phyloP scores from a whole-genome alignment of 2,113 vertebrate species.

The Chaenogobius annularis region DNA sequence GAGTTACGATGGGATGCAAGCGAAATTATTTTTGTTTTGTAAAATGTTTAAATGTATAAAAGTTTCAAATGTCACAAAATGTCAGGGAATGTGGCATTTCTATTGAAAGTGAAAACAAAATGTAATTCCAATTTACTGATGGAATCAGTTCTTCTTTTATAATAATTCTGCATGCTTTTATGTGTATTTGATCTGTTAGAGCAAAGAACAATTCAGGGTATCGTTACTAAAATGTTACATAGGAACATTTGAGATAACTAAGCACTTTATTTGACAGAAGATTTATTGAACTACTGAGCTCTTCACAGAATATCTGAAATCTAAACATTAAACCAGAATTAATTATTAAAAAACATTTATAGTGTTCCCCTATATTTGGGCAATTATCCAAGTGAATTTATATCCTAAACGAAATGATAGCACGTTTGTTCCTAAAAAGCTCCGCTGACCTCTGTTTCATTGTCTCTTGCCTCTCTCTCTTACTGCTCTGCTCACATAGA shows the following conservation, averaged over 20 bases:
- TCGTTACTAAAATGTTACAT: too few relatives aligned
- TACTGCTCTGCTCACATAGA: conserved; percentile 29
- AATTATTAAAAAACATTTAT: not conserved
- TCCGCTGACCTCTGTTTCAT: conserved; percentile 36
- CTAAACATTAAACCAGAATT: not conserved
- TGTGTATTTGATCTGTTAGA: not conserved
- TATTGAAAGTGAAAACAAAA: too few relatives aligned
- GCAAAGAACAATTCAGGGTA: not conserved
- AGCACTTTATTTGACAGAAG: not conserved
- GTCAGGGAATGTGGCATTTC: too few relatives aligned
- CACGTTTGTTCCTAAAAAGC: conserved; percentile 60
- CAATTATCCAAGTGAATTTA: not conserved
- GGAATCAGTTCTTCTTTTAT: not conserved
- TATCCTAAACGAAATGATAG: conserved; percentile 20
- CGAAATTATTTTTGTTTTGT: too few relatives aligned
- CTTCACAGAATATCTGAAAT: too few relatives aligned
- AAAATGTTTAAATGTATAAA: too few relatives aligned
- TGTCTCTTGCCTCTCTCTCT: conserved; percentile 32
- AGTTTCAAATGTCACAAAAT: too few relatives aligned
- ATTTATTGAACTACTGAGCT: not conserved
- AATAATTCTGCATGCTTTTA: not conserved
- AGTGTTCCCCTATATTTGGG: not conserved
- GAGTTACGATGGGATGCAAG: not conserved
- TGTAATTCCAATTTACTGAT: too few relatives aligned
- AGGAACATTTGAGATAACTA: not conserved